Evolutionary conservation across 2,113 vertebrate genomes (phyloP).

Genomic region (Capreolus pygargus): DNA sequence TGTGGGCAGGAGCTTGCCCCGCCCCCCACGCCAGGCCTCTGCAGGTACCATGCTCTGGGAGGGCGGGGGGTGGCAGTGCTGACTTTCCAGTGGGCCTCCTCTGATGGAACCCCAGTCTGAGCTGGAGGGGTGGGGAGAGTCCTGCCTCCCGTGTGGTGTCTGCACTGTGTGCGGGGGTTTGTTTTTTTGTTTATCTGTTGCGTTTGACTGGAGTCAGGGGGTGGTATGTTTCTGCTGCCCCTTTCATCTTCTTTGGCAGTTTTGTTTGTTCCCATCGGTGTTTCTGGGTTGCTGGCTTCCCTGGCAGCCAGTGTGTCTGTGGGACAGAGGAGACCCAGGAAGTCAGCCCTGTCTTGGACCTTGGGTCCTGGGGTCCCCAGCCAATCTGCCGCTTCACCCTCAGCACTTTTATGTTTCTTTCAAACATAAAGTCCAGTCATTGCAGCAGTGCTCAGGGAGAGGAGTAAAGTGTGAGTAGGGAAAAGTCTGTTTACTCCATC

Average conservation of each 20-base stretch:
- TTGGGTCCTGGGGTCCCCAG: background rate
- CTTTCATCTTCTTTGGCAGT: background rate
- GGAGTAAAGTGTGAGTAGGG: background rate
- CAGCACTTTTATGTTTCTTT: background rate
- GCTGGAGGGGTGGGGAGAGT: background rate
- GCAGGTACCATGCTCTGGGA: background rate
- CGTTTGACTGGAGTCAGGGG: background rate
- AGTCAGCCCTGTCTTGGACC: background rate
- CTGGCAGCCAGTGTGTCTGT: background rate
- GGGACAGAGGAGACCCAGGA: background rate
- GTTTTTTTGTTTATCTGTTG: background rate
- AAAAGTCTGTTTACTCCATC: background rate
- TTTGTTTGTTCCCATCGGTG: background rate
- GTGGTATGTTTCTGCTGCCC: background rate
- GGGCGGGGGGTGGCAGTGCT: background rate
- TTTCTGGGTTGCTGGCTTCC: background rate
- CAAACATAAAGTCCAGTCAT: background rate
- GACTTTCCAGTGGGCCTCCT: background rate
- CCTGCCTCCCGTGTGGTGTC: background rate
- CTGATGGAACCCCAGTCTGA: fast-evolving
- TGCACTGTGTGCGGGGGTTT: too few relatives aligned
- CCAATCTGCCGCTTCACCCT: background rate
- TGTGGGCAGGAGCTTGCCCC: background rate
- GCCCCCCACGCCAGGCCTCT: background rate
- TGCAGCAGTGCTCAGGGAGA: background rate